phyloP scores from a whole-genome alignment of 2,797 vertebrate genomes.

The Argentina silus region DNA sequence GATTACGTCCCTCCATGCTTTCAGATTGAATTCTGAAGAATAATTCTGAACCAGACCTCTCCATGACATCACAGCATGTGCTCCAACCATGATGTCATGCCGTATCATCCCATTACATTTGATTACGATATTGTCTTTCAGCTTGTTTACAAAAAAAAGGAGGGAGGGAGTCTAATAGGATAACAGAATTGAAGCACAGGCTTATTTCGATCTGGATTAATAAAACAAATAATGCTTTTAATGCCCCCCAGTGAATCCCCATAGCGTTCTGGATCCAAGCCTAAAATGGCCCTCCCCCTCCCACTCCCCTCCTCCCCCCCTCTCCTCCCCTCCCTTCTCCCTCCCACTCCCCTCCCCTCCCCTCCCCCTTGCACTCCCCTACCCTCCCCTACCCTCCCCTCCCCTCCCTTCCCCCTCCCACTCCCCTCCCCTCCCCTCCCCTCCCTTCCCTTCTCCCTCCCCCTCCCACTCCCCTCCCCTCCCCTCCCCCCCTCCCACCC shows the following conservation, averaged over 20 bases:
- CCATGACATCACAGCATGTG: too few species aligned
- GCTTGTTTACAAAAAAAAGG: too few species aligned
- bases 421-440: not conserved
- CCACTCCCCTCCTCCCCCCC: not conserved
- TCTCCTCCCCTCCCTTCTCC: not conserved
- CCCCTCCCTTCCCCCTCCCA: not conserved
- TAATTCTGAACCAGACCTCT: too few species aligned
- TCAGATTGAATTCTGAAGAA: too few species aligned
- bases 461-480: not conserved
- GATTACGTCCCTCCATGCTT: too few species aligned
- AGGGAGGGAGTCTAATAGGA: too few species aligned
- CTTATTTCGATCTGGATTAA: too few species aligned
- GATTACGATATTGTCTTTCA: too few species aligned
- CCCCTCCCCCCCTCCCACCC: not conserved
- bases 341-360: not conserved
- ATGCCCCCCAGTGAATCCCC: not conserved
- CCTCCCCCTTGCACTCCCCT: not conserved
- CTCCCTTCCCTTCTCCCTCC: not conserved
- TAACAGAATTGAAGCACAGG: too few species aligned
- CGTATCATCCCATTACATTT: too few species aligned
- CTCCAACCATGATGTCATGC: too few species aligned
- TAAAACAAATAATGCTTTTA: not conserved
- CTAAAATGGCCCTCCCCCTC: not conserved
- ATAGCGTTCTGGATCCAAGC: not conserved
- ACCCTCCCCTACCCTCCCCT: not conserved